These are phyloP conservation scores for Macheiramphus alcinus DNA, from an alignment of 2,113 vertebrate species.

Conservation along the genomic window DNA sequence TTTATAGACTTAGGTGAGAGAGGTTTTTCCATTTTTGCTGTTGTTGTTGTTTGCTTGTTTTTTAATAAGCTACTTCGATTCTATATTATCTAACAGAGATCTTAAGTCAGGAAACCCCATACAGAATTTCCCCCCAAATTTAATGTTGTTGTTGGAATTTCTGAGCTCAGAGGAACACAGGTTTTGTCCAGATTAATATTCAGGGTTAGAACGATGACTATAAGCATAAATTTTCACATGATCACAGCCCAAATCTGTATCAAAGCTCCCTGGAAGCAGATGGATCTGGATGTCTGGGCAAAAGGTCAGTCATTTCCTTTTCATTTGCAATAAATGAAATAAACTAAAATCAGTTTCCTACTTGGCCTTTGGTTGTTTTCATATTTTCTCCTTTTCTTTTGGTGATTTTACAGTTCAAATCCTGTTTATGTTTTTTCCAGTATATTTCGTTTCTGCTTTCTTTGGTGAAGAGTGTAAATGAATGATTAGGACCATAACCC, in stretches of 20 bases:
- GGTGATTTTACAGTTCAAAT: not conserved
- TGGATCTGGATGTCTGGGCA: not conserved
- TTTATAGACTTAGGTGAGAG: not conserved
- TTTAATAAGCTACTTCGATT: not conserved
- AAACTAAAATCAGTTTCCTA: constrained; percentile 1
- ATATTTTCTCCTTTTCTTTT: not conserved
- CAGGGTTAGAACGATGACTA: not conserved
- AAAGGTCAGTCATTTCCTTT: constrained; percentile 8
- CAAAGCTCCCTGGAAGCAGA: not conserved
- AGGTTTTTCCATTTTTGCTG: not conserved
- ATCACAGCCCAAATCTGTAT: not conserved
- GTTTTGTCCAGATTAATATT: not conserved
- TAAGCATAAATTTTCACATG: not conserved
- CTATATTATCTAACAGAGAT: not conserved
- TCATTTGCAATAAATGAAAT: constrained; percentile 4
- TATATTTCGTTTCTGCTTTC: not conserved
- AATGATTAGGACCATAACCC: not conserved
- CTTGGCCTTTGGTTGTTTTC: not conserved
- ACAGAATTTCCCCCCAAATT: not conserved
- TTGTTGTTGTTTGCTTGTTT: not conserved
- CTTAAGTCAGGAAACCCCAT: not conserved
- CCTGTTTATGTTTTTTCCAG: not conserved
- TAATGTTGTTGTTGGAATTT: not conserved
- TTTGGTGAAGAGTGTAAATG: not conserved
- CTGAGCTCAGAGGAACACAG: not conserved